Percentiles rank a stretch among this genome's conserved stretches.
phyloP scores from a whole-genome alignment of 2,113 vertebrate genomes.

The Takifugu bimaculatus region DNA sequence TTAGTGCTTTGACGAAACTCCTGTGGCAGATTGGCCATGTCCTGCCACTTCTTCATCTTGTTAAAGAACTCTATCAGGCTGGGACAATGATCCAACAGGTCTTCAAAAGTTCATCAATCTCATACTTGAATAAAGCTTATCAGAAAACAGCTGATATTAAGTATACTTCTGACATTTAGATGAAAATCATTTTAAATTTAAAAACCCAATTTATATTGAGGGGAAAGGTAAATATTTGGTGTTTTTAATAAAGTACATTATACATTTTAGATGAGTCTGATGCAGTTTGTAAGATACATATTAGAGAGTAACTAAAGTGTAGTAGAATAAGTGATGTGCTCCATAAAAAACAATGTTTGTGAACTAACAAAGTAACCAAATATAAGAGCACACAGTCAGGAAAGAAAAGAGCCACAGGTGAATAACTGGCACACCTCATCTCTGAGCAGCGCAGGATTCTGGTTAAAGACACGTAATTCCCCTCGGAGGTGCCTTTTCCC shows the following conservation, averaged over 20 bases:
- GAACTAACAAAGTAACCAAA: not conserved
- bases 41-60: conserved; percentile 98
- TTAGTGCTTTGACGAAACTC: conserved; percentile 87
- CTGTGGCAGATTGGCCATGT: conserved; percentile 85
- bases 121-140: not conserved
- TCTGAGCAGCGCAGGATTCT: conserved; percentile 86
- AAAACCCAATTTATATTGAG: too few relatives aligned
- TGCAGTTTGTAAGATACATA: too few relatives aligned
- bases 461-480: conserved; percentile 92
- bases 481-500: conserved; percentile 84
- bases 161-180: too few relatives aligned
- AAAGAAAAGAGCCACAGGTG: conserved; percentile 1
- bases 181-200: too few relatives aligned
- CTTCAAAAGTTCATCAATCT: not conserved
- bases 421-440: conserved; percentile 78
- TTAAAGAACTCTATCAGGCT: conserved; percentile 94
- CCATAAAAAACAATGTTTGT: not conserved
- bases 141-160: not conserved
- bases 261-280: too few relatives aligned
- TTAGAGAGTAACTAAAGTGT: too few relatives aligned
- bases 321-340: too few relatives aligned
- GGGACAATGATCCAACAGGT: not conserved
- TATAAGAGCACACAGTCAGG: not conserved
- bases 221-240: too few relatives aligned
- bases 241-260: too few relatives aligned